phyloP scores from a whole-genome alignment of 2,888 invertebrate genomes.

The Petrophora chlorosata region DNA sequence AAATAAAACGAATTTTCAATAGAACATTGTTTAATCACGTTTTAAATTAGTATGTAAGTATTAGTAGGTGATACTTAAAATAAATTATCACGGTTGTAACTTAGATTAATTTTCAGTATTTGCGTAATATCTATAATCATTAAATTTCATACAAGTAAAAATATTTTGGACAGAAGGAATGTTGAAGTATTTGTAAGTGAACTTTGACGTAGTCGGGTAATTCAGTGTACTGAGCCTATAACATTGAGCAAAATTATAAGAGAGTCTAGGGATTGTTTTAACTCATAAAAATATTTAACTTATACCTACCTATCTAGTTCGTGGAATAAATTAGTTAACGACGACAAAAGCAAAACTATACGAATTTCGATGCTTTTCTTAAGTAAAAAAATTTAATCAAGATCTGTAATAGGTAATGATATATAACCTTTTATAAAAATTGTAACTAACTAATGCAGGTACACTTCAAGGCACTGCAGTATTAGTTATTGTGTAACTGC shows the following conservation, averaged over 20 bases:
- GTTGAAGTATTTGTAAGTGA: background rate
- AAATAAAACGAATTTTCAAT: background rate
- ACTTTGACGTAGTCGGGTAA: no score
- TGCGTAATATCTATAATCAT: background rate
- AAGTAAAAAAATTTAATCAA: no score
- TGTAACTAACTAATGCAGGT: conserved; percentile 6
- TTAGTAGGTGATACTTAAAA: background rate
- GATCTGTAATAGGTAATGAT: no score
- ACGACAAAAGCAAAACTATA: no score
- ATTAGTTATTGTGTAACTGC: background rate
- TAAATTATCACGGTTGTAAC: background rate
- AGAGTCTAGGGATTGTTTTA: no score
- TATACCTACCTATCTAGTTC: no score
- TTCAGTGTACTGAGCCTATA: no score
- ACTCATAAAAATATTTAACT: no score
- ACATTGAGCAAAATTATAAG: no score
- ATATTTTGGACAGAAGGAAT: conserved; percentile 3
- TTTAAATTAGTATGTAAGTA: background rate
- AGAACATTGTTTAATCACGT: background rate
- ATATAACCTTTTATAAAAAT: no score
- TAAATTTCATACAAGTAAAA: background rate
- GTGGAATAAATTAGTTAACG: no score
- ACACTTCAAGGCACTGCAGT: conserved; percentile 13
- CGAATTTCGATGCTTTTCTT: no score
- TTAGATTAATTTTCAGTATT: background rate